A percentile compares a stretch with the other conserved stretches of the same genome.
These are phyloP conservation scores for Passer domesticus DNA, from an alignment of 2,113 vertebrate species.

Conservation along the genomic window DNA sequence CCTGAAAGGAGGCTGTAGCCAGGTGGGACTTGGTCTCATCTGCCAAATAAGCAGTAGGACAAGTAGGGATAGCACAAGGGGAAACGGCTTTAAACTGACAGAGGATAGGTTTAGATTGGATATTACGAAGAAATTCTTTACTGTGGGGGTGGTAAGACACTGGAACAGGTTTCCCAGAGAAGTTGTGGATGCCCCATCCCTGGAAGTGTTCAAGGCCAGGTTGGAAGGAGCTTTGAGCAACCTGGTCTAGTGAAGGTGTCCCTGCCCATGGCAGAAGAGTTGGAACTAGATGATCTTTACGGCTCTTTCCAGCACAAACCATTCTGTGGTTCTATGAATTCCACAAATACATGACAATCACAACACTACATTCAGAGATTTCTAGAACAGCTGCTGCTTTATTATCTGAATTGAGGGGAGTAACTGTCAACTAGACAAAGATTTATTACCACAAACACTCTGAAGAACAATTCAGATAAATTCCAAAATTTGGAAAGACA, in stretches of 20 bases:
- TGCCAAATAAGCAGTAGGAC: background rate
- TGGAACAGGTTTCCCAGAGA: background rate
- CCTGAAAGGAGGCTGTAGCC: background rate
- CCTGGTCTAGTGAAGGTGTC: background rate
- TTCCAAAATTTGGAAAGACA: background rate
- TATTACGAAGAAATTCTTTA: background rate
- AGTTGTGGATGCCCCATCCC: background rate
- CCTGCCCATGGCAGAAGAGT: background rate
- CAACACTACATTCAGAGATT: background rate
- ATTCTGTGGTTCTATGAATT: background rate
- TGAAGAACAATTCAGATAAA: background rate
- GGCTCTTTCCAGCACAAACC: background rate
- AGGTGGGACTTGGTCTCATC: background rate
- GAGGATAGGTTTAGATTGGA: background rate
- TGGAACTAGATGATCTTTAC: background rate
- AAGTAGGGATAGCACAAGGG: background rate
- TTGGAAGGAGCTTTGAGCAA: background rate
- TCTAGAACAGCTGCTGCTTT: background rate
- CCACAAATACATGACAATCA: fast-evolving
- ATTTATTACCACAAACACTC: background rate
- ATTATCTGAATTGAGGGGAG: background rate
- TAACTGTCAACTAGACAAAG: background rate
- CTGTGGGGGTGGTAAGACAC: background rate
- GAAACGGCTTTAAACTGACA: background rate
- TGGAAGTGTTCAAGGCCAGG: background rate